Percentiles rank a stretch among this genome's conserved stretches.
phyloP scores from a whole-genome alignment of 2,888 invertebrate species.

The Coelinius sp. region DNA sequence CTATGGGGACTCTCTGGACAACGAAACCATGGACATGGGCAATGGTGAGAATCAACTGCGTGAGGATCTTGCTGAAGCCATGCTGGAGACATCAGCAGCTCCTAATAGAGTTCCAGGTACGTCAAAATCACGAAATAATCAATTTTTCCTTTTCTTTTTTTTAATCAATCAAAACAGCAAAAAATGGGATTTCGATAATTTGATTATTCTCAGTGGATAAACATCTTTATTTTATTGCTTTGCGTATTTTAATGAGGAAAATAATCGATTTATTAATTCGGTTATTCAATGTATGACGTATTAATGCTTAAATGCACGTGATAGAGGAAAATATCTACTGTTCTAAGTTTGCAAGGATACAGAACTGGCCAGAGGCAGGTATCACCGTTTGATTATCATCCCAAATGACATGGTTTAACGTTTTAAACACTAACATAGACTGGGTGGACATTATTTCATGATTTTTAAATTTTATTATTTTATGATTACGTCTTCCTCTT shows the following conservation, averaged over 20 bases:
- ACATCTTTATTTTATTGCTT: too few species aligned
- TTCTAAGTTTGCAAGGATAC: conserved; percentile 66
- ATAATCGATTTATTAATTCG: not conserved
- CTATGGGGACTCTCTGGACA: conserved; percentile 73
- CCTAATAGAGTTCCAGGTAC: conserved; percentile 70
- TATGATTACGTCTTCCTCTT: not conserved
- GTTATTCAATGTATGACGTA: conserved; percentile 25
- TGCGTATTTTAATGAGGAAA: not conserved
- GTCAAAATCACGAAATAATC: conserved; percentile 37
- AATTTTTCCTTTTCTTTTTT: not conserved
- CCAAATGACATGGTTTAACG: conserved; percentile 4
- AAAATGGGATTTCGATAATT: not conserved
- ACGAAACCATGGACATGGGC: conserved; percentile 66
- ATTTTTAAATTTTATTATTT: not conserved
- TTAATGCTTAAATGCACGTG: conserved; percentile 57
- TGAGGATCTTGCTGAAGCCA: conserved; percentile 94
- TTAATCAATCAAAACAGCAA: not conserved
- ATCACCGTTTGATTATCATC: conserved; percentile 61
- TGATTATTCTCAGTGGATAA: not conserved
- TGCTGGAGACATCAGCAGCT: conserved; percentile 84
- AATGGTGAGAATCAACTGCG: conserved; percentile 85
- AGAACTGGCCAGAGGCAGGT: conserved; percentile 72
- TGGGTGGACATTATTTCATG: not conserved
- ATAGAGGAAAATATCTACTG: conserved; percentile 60
- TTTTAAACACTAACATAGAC: not conserved